Evolutionary conservation across 2,888 invertebrate species (phyloP).

Genomic region (Meiosimyza platycephala): DNA sequence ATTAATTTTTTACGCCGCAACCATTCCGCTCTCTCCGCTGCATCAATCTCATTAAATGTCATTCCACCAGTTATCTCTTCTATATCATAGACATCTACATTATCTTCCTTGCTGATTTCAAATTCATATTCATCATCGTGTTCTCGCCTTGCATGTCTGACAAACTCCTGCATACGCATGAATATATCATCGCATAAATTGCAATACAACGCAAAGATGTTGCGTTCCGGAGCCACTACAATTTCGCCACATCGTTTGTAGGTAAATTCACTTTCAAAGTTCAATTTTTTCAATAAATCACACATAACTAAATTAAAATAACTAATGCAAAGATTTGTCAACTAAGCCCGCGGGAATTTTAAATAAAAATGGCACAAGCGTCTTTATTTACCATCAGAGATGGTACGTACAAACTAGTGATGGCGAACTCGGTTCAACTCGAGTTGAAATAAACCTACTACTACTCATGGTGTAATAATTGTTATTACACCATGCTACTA

Average conservation of each 20-base stretch:
- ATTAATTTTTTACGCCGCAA: too few species aligned
- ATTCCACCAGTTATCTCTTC: conserved; percentile 8
- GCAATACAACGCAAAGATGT: conserved; percentile 16
- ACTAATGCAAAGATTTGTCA: too few species aligned
- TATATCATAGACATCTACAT: not conserved
- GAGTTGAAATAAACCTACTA: too few species aligned
- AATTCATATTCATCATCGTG: conserved; percentile 17
- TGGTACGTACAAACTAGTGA: too few species aligned
- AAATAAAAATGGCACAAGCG: too few species aligned
- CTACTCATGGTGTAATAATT: too few species aligned
- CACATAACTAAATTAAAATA: not conserved
- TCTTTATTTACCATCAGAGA: too few species aligned
- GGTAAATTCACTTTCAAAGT: not conserved
- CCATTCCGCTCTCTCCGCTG: not conserved
- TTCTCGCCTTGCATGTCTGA: not conserved
- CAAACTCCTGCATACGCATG: conserved; percentile 5
- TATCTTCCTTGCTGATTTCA: not conserved
- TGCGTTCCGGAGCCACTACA: conserved; percentile 14
- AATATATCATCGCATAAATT: conserved; percentile 6
- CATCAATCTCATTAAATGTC: not conserved
- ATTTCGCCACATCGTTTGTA: conserved; percentile 5
- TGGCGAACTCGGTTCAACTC: too few species aligned
- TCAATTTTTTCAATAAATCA: not conserved
- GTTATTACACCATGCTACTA: too few species aligned
- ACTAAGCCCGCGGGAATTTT: too few species aligned